Evolutionary conservation across 1,140 invertebrate genomes (phyloP).

Genomic region (Diorhabda carinulata): DNA sequence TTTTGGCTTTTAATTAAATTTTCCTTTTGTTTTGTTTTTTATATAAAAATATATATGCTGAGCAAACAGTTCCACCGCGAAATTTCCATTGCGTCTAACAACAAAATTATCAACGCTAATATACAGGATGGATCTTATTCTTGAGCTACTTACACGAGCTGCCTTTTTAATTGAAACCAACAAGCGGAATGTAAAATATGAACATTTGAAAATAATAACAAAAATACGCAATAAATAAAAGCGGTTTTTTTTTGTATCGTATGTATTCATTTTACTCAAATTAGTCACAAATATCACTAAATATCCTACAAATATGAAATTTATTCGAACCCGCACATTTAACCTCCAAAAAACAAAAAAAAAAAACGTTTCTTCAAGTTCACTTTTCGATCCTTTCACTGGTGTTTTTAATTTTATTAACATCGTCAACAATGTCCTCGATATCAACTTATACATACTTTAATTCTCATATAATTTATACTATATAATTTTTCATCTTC

Average conservation of each 20-base stretch:
- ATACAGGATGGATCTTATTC: too few species aligned
- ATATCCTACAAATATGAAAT: constrained; percentile 43
- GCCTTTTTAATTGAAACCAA: too few species aligned
- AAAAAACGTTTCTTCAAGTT: constrained; percentile 37
- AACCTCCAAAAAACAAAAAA: constrained; percentile 23
- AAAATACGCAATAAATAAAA: constrained; percentile 30
- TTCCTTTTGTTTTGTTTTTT: constrained; percentile 7
- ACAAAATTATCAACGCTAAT: too few species aligned
- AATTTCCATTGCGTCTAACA: background rate
- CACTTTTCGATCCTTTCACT: constrained; percentile 32
- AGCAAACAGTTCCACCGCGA: constrained; percentile 43
- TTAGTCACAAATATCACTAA: constrained; percentile 44
- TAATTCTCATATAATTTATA: constrained; percentile 42
- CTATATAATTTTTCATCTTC: constrained; percentile 30
- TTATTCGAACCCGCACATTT: constrained; percentile 40
- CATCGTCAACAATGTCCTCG: constrained; percentile 30
- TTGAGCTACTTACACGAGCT: too few species aligned
- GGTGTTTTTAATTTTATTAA: constrained; percentile 20
- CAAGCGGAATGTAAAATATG: too few species aligned
- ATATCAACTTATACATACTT: constrained; percentile 20
- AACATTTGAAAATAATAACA: constrained; percentile 9
- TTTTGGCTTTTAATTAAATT: background rate
- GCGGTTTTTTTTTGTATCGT: constrained; percentile 21
- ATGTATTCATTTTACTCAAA: constrained; percentile 31
- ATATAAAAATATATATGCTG: constrained; percentile 46